Base-by-base conservation (phyloP, 2,113 vertebrate genomes). In the Heliornis fulica region DNA sequence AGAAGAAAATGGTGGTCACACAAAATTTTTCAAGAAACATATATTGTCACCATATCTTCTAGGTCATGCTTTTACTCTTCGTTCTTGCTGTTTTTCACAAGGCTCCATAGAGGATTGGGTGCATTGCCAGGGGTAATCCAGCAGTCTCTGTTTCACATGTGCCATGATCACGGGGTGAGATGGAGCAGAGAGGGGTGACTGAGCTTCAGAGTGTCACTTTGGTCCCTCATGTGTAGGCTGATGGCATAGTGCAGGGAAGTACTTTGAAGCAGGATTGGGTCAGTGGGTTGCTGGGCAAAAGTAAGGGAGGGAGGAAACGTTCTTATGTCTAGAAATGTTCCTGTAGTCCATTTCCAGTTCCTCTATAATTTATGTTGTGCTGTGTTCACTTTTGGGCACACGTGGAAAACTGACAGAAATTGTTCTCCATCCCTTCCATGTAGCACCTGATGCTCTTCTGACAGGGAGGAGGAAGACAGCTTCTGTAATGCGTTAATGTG, bases 201-300 rank as follows among this genome's bases (percentile, higher is more conserved):
- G 38, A 57, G 71, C 54, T 91, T 87, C n/a, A 15, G 76, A 81
- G 63, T 9, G 36, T 94, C 61, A 69, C 93, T 98, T 97, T 97
- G 97, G 96, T 96, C 96, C 90, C 43, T 59, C 51, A 32, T 3
- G 6, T 31, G 2, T 2, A 11, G 31, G 60, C 61, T 89, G 87
- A 94, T 16, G 40, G 43, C 88, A 93, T 8, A 22, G 60, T 1
- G 0, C 65, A 15, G 34, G 59, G 16, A n/a, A 63, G 3, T 1
- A 3, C 25, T 87, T 51, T 77, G 66, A 75, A 72, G 38, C 2
- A 2, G 26, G 43, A 77, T 19, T 3, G 0, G 11, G 26, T n/a
- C n/a, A 51, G 71, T 1, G 0, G 5, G 60, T 70, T 1, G 1
- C 45, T 34, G 48, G 59, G 76, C 21, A 41, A 34, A 56, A 68